Evolutionary conservation across 2,113 vertebrate species (phyloP).

Genomic region (Ceratotherium simum): DNA sequence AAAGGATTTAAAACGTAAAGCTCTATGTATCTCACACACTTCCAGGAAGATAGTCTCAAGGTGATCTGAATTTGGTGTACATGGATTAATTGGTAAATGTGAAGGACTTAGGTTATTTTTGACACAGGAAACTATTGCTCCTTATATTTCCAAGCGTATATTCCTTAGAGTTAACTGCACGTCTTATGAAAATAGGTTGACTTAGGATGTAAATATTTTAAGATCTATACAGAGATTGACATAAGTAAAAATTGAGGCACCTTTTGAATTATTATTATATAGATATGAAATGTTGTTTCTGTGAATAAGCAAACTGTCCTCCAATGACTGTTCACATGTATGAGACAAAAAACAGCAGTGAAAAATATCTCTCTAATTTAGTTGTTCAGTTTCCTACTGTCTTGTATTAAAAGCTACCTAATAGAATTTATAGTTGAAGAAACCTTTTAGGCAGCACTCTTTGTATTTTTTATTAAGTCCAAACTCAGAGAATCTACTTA

Average conservation of each 20-base stretch:
- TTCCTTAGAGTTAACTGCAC: neutral
- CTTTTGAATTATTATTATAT: neutral
- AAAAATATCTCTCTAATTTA: constrained; percentile 82
- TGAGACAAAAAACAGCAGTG: constrained; percentile 77
- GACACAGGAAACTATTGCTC: neutral
- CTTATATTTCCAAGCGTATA: neutral
- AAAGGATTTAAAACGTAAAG: neutral
- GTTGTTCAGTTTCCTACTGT: constrained; percentile 86
- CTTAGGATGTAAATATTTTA: constrained; percentile 11
- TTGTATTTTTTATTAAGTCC: constrained; percentile 92
- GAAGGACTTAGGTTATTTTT: neutral
- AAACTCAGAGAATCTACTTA: constrained; percentile 91
- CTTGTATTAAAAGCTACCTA: constrained; percentile 88
- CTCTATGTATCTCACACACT: neutral
- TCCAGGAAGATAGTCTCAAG: neutral
- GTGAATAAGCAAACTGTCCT: constrained; percentile 59
- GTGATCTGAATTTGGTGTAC: neutral
- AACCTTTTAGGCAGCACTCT: constrained; percentile 88
- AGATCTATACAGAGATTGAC: neutral
- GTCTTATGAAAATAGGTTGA: neutral
- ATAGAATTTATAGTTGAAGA: constrained; percentile 90
- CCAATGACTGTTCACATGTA: constrained; percentile 68
- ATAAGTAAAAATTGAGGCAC: constrained; percentile 25
- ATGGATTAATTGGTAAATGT: neutral
- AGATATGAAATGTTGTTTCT: constrained; percentile 31